Conservation (phyloP, 2,888 invertebrate species). For the Erebia palarica region DNA sequence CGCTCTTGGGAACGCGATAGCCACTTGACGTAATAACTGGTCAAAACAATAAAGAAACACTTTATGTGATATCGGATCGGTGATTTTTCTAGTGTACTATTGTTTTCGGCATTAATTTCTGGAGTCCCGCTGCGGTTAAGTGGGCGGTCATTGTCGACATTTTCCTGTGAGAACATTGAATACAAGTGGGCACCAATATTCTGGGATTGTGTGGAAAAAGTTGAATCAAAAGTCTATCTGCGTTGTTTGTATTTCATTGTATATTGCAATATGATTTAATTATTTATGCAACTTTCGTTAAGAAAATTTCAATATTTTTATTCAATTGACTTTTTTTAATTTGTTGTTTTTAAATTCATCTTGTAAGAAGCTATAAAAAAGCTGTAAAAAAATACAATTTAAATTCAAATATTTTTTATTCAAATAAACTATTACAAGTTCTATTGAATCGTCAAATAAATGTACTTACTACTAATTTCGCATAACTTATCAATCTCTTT, state of each 20-base stretch:
- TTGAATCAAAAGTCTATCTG: slow-evolving; percentile 5
- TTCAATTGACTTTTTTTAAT: neutral
- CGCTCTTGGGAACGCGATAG: slow-evolving; percentile 63
- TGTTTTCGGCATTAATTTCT: slow-evolving; percentile 64
- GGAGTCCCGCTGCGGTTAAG: slow-evolving; percentile 48
- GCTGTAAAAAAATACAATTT: no score
- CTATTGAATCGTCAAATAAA: no score
- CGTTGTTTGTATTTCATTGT: neutral
- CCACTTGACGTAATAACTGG: slow-evolving; percentile 70
- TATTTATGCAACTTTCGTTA: neutral
- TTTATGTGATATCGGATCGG: slow-evolving; percentile 66
- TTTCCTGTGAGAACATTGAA: slow-evolving; percentile 75
- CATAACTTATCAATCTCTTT: no score
- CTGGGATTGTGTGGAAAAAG: slow-evolving; percentile 27
- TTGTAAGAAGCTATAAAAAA: neutral
- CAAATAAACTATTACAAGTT: no score
- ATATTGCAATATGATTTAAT: neutral
- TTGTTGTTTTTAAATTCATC: neutral
- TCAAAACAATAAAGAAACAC: slow-evolving; percentile 72
- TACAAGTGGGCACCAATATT: slow-evolving; percentile 46
- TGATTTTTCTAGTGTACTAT: slow-evolving; percentile 63
- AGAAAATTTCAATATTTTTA: neutral
- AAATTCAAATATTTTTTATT: no score
- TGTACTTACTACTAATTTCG: no score
- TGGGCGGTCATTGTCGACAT: slow-evolving; percentile 47